These are phyloP conservation scores for Semibalanus balanoides DNA, from an alignment of 1,140 invertebrate species.

Conservation along the genomic window DNA sequence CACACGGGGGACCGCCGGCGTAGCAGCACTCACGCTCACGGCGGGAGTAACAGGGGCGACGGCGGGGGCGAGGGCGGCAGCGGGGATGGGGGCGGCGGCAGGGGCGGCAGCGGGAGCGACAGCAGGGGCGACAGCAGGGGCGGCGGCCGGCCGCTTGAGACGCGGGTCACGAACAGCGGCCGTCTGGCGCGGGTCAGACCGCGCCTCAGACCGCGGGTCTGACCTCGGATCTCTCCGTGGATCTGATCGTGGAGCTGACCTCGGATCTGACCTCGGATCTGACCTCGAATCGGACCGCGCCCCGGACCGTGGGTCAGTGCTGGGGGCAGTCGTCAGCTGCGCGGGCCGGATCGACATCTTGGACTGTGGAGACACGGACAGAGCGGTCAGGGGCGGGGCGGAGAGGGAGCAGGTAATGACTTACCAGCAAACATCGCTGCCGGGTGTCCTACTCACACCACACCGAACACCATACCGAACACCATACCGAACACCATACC, in stretches of 20 bases:
- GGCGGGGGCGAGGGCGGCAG: too few species aligned
- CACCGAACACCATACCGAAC: too few species aligned
- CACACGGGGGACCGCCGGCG: too few species aligned
- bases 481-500: too few species aligned
- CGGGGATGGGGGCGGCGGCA: too few species aligned
- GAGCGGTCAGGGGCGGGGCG: neutral
- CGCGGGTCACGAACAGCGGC: neutral
- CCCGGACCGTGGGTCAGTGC: neutral
- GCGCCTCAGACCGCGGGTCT: neutral
- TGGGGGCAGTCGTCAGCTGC: neutral
- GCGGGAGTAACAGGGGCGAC: neutral
- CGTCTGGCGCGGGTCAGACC: neutral
- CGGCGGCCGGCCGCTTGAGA: neutral
- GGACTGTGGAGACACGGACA: neutral
- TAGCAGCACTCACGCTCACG: too few species aligned
- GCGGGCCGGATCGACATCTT: neutral
- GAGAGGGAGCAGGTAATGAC: too few species aligned
- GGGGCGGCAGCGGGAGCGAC: neutral
- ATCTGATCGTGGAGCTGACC: too few species aligned
- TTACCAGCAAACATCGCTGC: too few species aligned
- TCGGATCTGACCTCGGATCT: neutral
- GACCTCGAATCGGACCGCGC: too few species aligned
- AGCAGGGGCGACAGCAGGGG: neutral
- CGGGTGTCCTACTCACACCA: too few species aligned
- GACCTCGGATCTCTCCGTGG: neutral